Percentiles rank a stretch among this genome's conserved stretches.
Evolutionary conservation across 2,113 vertebrate species (phyloP).

Genomic region (Arenaria interpres): DNA sequence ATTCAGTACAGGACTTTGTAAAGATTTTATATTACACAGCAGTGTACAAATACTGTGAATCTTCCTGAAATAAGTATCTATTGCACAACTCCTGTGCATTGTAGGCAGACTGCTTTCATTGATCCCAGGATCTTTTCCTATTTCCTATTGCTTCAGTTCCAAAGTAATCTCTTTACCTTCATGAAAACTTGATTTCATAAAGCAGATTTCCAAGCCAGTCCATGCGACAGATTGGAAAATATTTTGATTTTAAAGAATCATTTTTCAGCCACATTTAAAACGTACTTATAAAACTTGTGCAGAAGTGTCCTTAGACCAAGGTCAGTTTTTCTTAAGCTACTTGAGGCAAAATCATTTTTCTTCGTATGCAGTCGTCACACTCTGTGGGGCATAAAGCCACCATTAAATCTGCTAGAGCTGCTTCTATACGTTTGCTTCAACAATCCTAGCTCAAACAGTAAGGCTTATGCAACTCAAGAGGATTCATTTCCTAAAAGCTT

Average conservation of each 20-base stretch:
- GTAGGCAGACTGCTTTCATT: background rate
- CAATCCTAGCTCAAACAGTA: background rate
- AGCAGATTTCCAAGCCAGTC: background rate
- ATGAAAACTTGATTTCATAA: background rate
- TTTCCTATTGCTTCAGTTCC: background rate
- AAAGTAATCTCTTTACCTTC: background rate
- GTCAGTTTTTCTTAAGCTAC: background rate
- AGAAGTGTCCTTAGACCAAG: background rate
- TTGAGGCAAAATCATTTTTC: background rate
- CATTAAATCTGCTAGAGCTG: background rate
- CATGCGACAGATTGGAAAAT: background rate
- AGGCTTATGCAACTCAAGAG: background rate
- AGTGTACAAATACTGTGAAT: background rate
- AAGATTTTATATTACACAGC: background rate
- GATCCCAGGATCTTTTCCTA: background rate
- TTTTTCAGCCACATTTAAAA: background rate
- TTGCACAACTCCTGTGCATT: background rate
- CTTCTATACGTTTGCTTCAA: background rate
- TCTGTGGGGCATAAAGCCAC: background rate
- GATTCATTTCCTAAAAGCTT: background rate
- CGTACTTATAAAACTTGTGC: background rate
- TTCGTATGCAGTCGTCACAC: rapidly evolving
- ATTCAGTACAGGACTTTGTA: background rate
- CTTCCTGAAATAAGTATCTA: background rate
- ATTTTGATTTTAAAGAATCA: background rate